Conservation (phyloP, 1,140 invertebrate genomes). For the Pinna nobilis region DNA sequence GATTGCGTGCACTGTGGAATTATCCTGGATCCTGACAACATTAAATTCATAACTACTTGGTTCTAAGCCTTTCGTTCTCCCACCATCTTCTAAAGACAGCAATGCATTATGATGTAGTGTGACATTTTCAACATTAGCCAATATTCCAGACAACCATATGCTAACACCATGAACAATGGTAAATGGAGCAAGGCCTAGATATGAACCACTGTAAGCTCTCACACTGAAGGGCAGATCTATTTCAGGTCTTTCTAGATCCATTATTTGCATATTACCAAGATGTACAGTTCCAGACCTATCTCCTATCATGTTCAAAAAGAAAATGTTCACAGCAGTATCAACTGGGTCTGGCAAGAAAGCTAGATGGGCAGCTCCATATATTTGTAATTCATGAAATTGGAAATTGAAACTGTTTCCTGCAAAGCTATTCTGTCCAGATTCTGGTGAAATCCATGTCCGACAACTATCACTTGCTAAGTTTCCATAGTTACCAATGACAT, state of each 20-base stretch:
- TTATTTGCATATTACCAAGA: constrained; percentile 54
- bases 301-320: constrained; percentile 64
- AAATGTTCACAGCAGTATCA: constrained; percentile 48
- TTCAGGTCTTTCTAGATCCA: constrained; percentile 58
- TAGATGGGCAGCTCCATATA: constrained; percentile 61
- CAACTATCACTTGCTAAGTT: constrained; percentile 56
- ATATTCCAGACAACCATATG: constrained; percentile 61
- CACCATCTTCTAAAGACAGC: constrained; percentile 52
- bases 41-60: constrained; percentile 48
- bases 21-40: constrained; percentile 59
- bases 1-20: constrained; percentile 52
- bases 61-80: constrained; percentile 39
- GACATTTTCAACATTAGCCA: constrained; percentile 59
- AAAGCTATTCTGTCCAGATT: constrained; percentile 60
- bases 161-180: constrained; percentile 60
- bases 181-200: constrained; percentile 55
- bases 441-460: constrained; percentile 61
- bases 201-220: constrained; percentile 57
- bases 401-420: constrained; percentile 54
- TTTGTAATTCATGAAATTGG: constrained; percentile 63
- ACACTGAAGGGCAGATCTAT: constrained; percentile 66
- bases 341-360: constrained; percentile 59
- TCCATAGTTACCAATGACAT: constrained; percentile 55
- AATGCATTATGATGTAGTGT: constrained; percentile 61
- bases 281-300: constrained; percentile 65